Evolutionary conservation across 2,113 vertebrate genomes (phyloP).

Genomic region (Psephotus haematonotus): DNA sequence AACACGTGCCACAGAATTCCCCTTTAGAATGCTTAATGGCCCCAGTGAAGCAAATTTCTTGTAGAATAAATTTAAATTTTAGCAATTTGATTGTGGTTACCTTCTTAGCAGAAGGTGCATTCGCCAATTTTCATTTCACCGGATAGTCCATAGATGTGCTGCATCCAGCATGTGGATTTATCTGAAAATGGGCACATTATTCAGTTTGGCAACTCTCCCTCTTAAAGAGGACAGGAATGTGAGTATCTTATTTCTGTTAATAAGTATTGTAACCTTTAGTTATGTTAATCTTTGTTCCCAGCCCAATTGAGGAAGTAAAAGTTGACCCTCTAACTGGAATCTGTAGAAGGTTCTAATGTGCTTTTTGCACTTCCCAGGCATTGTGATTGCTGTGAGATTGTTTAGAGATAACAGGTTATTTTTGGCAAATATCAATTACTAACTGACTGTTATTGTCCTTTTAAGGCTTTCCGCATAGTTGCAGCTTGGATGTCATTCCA

Average conservation of each 20-base stretch:
- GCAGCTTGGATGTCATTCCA: conserved; percentile 75
- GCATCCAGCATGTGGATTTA: neutral
- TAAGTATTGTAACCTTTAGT: neutral
- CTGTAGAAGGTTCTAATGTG: neutral
- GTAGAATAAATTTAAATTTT: neutral
- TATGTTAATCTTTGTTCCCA: neutral
- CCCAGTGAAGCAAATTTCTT: neutral
- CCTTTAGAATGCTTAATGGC: neutral
- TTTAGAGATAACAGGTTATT: neutral
- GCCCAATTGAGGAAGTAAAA: neutral
- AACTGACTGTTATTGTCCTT: neutral
- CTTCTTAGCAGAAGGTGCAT: neutral
- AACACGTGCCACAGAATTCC: neutral
- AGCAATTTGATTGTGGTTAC: neutral
- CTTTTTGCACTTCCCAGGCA: neutral
- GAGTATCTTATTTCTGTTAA: neutral
- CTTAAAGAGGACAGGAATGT: neutral
- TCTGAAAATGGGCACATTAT: neutral
- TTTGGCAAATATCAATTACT: neutral
- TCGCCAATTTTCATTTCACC: neutral
- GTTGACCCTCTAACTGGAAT: neutral
- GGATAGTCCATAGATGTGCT: neutral
- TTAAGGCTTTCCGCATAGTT: conserved; percentile 75
- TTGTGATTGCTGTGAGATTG: neutral
- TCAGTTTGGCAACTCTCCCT: neutral